A percentile compares a stretch with the other conserved stretches of the same genome.
Conservation (phyloP, 2,888 invertebrate genomes). For the Acleris laterana region DNA sequence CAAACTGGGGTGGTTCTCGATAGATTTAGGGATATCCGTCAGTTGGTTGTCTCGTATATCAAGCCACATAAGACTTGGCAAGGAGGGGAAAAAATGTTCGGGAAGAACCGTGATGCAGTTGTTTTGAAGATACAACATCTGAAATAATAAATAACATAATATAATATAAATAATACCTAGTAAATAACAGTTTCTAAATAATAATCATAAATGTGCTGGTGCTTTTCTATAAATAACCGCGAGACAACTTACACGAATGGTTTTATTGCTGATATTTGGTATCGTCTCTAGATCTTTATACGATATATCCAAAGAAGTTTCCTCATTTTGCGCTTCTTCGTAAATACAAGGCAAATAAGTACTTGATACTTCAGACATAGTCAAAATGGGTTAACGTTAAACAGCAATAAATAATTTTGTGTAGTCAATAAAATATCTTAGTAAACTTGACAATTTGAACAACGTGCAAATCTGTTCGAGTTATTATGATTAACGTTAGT, state of each 20-base stretch:
- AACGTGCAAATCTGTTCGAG: constrained; percentile 25
- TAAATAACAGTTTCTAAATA: neutral
- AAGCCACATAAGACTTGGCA: constrained; percentile 85
- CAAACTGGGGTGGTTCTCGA: constrained; percentile 83
- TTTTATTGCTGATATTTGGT: constrained; percentile 56
- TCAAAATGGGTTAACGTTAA: too few relatives aligned
- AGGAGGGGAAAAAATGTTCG: constrained; percentile 82
- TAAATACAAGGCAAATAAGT: constrained; percentile 49
- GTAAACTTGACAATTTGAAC: constrained; percentile 32
- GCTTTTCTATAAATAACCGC: neutral
- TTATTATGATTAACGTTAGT: constrained; percentile 4
- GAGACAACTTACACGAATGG: constrained; percentile 58
- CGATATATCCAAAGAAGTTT: constrained; percentile 62
- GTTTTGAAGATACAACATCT: constrained; percentile 77
- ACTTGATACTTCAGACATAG: constrained; percentile 53
- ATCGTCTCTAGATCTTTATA: constrained; percentile 52
- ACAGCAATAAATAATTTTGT: constrained; percentile 37
- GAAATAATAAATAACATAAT: too few relatives aligned
- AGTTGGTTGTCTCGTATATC: constrained; percentile 87
- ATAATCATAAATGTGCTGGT: neutral
- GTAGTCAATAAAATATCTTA: constrained; percentile 56
- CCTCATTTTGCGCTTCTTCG: constrained; percentile 61
- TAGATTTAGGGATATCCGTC: constrained; percentile 78
- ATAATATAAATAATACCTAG: too few relatives aligned
- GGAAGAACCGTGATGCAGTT: constrained; percentile 83